Conservation (phyloP, 2,888 invertebrate genomes). For the Tetanocera ferruginea region DNA sequence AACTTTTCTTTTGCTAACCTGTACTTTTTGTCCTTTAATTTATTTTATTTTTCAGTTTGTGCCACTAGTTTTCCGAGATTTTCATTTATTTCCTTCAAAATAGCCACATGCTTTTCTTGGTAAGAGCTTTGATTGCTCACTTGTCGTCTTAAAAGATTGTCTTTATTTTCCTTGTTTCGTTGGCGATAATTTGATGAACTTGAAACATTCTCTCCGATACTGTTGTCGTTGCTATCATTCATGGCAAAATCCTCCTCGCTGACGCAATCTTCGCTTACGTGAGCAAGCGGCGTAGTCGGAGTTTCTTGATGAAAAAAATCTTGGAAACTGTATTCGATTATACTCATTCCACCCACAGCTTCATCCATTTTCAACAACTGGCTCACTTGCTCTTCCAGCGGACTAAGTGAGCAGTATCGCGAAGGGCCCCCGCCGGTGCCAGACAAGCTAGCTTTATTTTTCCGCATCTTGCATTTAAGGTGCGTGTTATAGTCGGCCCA, state of each 20-base stretch:
- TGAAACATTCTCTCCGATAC: too few relatives aligned
- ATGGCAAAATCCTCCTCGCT: neutral
- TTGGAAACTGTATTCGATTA: neutral
- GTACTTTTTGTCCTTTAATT: neutral
- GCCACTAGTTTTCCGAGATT: neutral
- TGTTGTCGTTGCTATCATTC: neutral
- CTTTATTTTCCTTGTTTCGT: neutral
- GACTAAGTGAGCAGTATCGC: constrained; percentile 36
- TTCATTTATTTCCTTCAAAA: neutral
- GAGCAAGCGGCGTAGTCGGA: neutral
- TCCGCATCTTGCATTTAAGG: constrained; percentile 24
- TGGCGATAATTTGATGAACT: neutral
- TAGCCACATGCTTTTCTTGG: neutral
- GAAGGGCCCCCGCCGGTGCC: constrained; percentile 39
- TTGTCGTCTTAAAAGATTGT: constrained; percentile 10
- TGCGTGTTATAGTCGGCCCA: constrained; percentile 36
- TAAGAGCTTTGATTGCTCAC: constrained; percentile 16
- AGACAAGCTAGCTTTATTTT: constrained; percentile 34
- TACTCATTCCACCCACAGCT: constrained; percentile 12
- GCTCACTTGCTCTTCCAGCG: constrained; percentile 26
- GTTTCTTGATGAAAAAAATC: neutral
- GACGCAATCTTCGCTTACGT: neutral
- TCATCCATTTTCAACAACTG: constrained; percentile 21
- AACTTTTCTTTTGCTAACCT: neutral
- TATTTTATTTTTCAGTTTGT: neutral